Percentiles rank a stretch among this genome's conserved stretches.
These are phyloP conservation scores for Erinaceus europaeus DNA, from an alignment of 2,113 vertebrate species.

Conservation along the genomic window DNA sequence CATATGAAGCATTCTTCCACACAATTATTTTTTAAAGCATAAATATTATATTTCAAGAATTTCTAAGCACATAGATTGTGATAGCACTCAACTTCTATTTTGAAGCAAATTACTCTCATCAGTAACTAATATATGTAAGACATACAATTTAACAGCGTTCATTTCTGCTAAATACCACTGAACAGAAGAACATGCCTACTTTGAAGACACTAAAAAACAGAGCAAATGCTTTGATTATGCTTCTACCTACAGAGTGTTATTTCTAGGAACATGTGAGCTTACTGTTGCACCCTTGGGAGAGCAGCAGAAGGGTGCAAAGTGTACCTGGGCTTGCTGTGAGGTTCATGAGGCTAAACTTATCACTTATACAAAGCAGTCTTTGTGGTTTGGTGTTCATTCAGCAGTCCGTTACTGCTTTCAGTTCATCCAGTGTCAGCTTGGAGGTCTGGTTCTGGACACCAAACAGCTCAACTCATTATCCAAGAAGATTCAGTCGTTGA, in stretches of 20 bases:
- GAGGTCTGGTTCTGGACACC: not conserved
- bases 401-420: not conserved
- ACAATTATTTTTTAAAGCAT: slow-evolving; percentile 4
- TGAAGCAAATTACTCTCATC: slow-evolving; percentile 37
- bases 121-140: slow-evolving; percentile 32
- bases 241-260: not conserved
- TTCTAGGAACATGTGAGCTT: not conserved
- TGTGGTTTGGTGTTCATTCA: not conserved
- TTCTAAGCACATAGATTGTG: not conserved
- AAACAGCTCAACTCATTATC: not conserved
- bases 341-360: not conserved
- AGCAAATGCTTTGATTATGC: not conserved
- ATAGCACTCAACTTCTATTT: slow-evolving; percentile 18
- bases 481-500: not conserved
- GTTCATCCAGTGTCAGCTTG: not conserved
- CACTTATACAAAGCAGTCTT: not conserved
- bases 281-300: not conserved
- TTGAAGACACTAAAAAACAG: not conserved
- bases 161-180: not conserved
- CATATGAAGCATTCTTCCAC: not conserved
- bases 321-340: not conserved
- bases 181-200: not conserved
- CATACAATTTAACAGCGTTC: not conserved
- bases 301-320: not conserved
- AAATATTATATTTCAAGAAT: slow-evolving; percentile 5